Evolutionary conservation across 2,888 invertebrate species (phyloP).

Genomic region (Chymomyza caudatula): DNA sequence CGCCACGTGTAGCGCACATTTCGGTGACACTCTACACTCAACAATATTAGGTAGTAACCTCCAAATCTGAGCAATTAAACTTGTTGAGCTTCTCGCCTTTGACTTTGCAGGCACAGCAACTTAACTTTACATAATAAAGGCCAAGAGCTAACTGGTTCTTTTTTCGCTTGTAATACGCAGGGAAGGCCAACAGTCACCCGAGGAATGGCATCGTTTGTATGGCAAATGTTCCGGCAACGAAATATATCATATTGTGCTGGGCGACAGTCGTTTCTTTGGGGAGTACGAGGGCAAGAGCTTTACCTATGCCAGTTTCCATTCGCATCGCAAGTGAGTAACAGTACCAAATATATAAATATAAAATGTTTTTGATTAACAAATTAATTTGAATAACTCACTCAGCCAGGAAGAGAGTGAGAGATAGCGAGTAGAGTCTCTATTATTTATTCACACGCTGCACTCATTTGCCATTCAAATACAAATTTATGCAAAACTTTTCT

Average conservation of each 20-base stretch:
- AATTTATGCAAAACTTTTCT: slow-evolving; percentile 49
- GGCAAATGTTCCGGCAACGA: slow-evolving; percentile 99
- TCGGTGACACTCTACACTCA: slow-evolving; percentile 10
- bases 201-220: slow-evolving; percentile 99
- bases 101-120: neutral
- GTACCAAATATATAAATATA: neutral
- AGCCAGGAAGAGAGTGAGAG: neutral
- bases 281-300: slow-evolving; percentile 99
- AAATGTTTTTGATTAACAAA: slow-evolving; percentile 16
- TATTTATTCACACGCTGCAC: slow-evolving; percentile 22
- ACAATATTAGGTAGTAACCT: slow-evolving; percentile 10
- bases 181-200: slow-evolving; percentile 81
- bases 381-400: slow-evolving; percentile 3
- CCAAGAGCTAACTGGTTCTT: neutral
- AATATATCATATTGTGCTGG: slow-evolving; percentile 97
- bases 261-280: slow-evolving; percentile 97
- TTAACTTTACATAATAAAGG: neutral
- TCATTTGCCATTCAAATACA: slow-evolving; percentile 35
- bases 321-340: slow-evolving; percentile 92
- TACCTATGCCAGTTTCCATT: slow-evolving; percentile 99
- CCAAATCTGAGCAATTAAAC: slow-evolving; percentile 28
- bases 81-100: neutral
- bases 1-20: slow-evolving; percentile 50
- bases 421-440: neutral
- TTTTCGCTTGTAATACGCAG: slow-evolving; percentile 41